A percentile compares a stretch with the other conserved stretches of the same genome.
phyloP scores from a whole-genome alignment of 37 sponge, comb jelly and placozoan species.

The Beroe forskalii region DNA sequence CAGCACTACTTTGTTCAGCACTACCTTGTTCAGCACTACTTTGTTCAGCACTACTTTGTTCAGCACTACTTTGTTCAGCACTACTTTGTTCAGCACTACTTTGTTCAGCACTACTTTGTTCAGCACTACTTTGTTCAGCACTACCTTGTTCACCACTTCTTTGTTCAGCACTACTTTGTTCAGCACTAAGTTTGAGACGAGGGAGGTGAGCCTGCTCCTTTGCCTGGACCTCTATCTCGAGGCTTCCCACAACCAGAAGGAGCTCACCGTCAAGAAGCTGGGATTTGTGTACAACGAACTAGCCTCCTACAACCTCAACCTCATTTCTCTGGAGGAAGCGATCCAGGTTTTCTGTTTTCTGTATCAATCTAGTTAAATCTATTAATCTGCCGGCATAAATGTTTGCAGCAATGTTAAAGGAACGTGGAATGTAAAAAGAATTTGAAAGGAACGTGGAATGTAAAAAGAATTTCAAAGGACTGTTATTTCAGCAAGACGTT shows the following conservation, averaged over 20 bases:
- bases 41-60: too few species aligned
- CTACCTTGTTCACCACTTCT: too few species aligned
- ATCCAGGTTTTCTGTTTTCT: background rate
- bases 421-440: too few species aligned
- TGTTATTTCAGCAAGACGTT: slow-evolving; percentile 17
- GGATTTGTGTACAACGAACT: slow-evolving; percentile 47
- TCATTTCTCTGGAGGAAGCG: slow-evolving; percentile 19
- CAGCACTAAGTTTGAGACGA: background rate
- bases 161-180: too few species aligned
- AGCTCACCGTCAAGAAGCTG: background rate
- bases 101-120: too few species aligned
- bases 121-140: too few species aligned
- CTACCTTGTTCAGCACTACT: too few species aligned
- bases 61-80: too few species aligned
- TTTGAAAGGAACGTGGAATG: too few species aligned
- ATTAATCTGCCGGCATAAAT: background rate
- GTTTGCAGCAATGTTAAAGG: background rate
- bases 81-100: too few species aligned
- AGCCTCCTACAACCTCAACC: slow-evolving; percentile 11
- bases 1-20: too few species aligned
- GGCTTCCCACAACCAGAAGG: background rate
- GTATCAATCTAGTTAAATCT: background rate
- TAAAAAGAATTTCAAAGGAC: too few species aligned
- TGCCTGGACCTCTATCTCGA: slow-evolving; percentile 26
- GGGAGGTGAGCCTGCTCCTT: background rate